Percentiles rank a stretch among this genome's conserved stretches.
Conservation (phyloP, 2,797 vertebrate species). For the Podargus strigoides region DNA sequence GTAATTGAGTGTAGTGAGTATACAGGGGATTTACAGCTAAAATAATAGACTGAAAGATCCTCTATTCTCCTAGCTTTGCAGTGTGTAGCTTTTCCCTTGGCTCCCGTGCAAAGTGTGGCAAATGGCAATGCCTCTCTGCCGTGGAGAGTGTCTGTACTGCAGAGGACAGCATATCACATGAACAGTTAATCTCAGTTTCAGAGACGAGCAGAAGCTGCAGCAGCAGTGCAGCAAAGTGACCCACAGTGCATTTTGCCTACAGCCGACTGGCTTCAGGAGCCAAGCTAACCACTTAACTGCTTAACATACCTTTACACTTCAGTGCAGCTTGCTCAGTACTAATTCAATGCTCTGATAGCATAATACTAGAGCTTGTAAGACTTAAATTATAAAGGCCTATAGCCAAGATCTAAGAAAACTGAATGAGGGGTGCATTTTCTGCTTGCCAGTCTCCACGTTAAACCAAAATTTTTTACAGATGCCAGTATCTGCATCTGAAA, state of each 20-base stretch:
- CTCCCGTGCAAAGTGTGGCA: rapidly evolving
- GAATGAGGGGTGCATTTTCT: neutral
- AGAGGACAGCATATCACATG: neutral
- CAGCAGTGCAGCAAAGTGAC: neutral
- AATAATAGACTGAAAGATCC: neutral
- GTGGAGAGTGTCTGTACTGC: neutral
- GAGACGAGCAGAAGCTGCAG: neutral
- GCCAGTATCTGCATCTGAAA: neutral
- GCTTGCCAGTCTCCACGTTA: neutral
- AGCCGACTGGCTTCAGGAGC: neutral
- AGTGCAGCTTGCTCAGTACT: neutral
- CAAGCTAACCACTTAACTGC: neutral
- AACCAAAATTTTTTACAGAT: neutral
- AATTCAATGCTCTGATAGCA: neutral
- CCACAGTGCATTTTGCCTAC: neutral
- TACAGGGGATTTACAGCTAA: rapidly evolving
- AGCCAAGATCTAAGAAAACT: neutral
- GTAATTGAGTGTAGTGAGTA: neutral
- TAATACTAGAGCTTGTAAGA: neutral
- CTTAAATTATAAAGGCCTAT: neutral
- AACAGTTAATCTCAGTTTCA: neutral
- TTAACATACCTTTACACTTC: neutral
- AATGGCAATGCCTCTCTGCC: neutral
- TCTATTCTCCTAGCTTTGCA: neutral
- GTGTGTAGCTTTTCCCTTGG: neutral